phyloP scores from a whole-genome alignment of 2,888 invertebrate genomes.

The Caenorhabditis sp. region DNA sequence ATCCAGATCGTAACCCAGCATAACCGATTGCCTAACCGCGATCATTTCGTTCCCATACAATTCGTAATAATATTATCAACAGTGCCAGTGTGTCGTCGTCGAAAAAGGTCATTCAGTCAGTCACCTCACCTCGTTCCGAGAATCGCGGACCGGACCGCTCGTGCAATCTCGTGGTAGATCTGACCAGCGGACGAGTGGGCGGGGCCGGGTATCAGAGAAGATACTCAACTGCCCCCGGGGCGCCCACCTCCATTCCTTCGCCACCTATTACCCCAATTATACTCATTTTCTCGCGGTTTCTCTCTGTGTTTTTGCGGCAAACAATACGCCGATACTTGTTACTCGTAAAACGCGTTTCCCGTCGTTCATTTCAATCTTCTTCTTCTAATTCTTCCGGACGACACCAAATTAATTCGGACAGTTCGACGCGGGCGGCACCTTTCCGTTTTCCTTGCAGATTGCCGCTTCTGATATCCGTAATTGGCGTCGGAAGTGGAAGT shows the following conservation, averaged over 20 bases:
- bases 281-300: conserved; percentile 8
- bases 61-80: conserved; percentile 63
- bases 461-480: conserved; percentile 42
- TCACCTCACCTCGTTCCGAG: neutral
- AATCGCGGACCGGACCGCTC: conserved; percentile 1
- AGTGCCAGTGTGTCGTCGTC: conserved; percentile 13
- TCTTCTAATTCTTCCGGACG: conserved; percentile 16
- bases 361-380: conserved; percentile 16
- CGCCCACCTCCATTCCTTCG: neutral
- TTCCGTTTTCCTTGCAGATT: conserved; percentile 16
- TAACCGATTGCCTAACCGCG: conserved; percentile 23
- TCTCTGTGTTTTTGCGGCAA: conserved; percentile 14
- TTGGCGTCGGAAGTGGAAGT: conserved; percentile 10
- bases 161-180: conserved; percentile 23
- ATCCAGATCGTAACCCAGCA: conserved; percentile 35
- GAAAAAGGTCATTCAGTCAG: conserved; percentile 55
- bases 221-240: neutral
- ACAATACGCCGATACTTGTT: conserved; percentile 2
- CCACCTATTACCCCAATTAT: conserved; percentile 39
- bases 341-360: conserved; percentile 4
- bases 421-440: neutral
- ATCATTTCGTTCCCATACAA: conserved; percentile 6
- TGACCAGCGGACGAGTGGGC: conserved; percentile 20
- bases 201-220: conserved; percentile 4
- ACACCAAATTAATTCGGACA: conserved; percentile 16